Conservation (phyloP, 2,797 vertebrate genomes). For the Aphelocoma californica region DNA sequence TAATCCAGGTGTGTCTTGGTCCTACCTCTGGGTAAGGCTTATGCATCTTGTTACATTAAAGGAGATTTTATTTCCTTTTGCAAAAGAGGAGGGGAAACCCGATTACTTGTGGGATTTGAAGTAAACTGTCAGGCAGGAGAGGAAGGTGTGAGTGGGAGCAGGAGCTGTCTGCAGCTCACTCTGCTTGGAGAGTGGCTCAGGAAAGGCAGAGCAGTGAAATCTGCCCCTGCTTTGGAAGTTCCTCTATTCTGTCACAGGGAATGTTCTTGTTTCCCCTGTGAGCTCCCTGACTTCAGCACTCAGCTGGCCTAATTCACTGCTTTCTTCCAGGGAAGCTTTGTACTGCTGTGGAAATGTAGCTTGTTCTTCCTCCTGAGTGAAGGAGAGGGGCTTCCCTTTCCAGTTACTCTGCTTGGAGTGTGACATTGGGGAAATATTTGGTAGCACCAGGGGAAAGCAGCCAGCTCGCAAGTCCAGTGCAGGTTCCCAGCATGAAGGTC, state of each 20-base stretch:
- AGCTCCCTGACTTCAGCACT: background rate
- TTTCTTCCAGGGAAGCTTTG: background rate
- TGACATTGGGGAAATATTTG: fast-evolving
- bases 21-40: background rate
- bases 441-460: background rate
- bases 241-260: background rate
- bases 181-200: background rate
- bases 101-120: background rate
- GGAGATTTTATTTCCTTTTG: background rate
- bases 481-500: background rate
- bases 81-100: background rate
- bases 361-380: background rate
- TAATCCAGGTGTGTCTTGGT: background rate
- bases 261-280: background rate
- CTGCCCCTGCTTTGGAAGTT: background rate
- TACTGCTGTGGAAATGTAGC: background rate
- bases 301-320: background rate
- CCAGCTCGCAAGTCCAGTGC: background rate
- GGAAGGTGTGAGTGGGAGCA: background rate
- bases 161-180: background rate
- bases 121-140: background rate
- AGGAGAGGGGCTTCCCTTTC: background rate
- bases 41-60: background rate
- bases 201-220: background rate
- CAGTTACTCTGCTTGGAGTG: background rate